phyloP scores from a whole-genome alignment of 2,888 invertebrate genomes.

The Poecilobothrus nobilitatus region DNA sequence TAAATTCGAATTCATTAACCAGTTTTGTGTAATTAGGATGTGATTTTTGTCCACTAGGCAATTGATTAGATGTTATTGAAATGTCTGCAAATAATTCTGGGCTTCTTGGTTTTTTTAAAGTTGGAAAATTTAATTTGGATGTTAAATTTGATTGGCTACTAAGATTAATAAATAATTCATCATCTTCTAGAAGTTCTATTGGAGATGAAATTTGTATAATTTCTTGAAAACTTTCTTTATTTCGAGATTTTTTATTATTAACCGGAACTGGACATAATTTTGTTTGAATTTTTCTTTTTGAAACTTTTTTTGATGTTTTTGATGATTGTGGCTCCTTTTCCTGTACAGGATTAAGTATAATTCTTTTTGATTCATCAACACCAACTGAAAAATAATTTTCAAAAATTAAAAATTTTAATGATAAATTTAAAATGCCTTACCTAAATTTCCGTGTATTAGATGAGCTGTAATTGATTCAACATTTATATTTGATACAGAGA shows the following conservation, averaged over 20 bases:
- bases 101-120: too few species aligned
- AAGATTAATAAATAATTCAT: neutral
- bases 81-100: too few species aligned
- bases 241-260: constrained; percentile 3
- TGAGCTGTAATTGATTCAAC: constrained; percentile 48
- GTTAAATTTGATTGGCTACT: neutral
- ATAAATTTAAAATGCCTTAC: constrained; percentile 35
- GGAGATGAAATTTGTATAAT: constrained; percentile 16
- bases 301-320: constrained; percentile 11
- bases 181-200: neutral
- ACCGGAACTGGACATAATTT: constrained; percentile 6
- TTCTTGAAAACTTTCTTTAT: neutral
- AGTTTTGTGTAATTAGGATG: neutral
- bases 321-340: constrained; percentile 10
- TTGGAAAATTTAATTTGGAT: neutral
- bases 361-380: constrained; percentile 20
- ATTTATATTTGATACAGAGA: constrained; percentile 42
- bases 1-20: neutral
- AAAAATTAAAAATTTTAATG: neutral
- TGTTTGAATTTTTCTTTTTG: constrained; percentile 18
- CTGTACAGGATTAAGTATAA: constrained; percentile 20
- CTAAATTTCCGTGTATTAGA: constrained; percentile 53
- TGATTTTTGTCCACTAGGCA: too few species aligned
- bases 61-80: too few species aligned
- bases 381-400: constrained; percentile 22